Base-by-base conservation (phyloP, 1,140 invertebrate species). In the Drosophila eugracilis region DNA sequence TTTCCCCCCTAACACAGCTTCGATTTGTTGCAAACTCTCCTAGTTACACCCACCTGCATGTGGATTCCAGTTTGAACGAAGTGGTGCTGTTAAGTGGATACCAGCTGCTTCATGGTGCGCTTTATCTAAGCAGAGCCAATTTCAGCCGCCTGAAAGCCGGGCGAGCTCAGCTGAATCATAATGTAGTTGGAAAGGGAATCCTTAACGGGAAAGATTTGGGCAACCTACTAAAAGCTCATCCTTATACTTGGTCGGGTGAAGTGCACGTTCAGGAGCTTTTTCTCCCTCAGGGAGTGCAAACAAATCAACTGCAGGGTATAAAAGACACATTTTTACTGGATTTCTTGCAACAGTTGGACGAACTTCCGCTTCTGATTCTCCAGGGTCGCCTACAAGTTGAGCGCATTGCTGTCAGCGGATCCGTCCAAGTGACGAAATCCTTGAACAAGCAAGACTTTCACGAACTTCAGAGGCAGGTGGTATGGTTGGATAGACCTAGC, bases 401-500 rank as follows among this genome's bases (percentile, higher is more conserved):
- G 5, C 70, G 58, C 5, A 85, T 91, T 10, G 49, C 36, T 0
- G 69, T 91, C 5, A 79, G 59, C 6, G 90, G 88, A 1, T 69
- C 67, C 14, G 75, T 91, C 1, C 53, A 74, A 5, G 53, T 76
- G 7, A 7, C 53, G 1, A 47, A 50, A 3, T 34, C 37, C 1
- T 47, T 91, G 2, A 91, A 91, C 44, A 66, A 39, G 1, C 44
- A 34, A 0, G 15, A 66, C 5, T 22, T 89, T 2, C 63, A 59
- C 15, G 75, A 78, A 47, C 54, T 91, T 39, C 80, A 86, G 49
- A 65, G 78, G 0, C 66, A 80, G 7, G 78, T 66, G 5, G 75
- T 91, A 21, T 90, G 90, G 90, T 19, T 91, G 44, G 79, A 91
- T 45, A 71, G 66, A 4, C 65, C 71, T 21, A 91, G 91, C 15